phyloP scores from a whole-genome alignment of 2,888 invertebrate species.

The Pantelozetes paolii region DNA sequence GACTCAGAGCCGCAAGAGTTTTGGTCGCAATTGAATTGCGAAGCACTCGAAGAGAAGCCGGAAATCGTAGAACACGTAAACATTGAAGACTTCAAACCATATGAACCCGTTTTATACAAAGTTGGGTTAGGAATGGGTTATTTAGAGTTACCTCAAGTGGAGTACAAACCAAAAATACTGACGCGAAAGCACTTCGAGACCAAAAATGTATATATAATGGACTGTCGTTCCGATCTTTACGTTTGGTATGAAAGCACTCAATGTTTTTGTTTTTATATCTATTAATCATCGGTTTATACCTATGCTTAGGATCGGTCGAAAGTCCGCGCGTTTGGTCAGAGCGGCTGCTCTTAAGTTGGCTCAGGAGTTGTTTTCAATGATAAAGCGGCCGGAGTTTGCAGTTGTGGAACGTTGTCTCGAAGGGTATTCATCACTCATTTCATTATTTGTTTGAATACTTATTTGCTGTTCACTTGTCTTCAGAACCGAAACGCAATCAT shows the following conservation, averaged over 20 bases:
- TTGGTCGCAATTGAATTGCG: slow-evolving; percentile 62
- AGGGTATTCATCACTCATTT: slow-evolving; percentile 59
- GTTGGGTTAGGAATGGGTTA: slow-evolving; percentile 98
- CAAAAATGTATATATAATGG: slow-evolving; percentile 91
- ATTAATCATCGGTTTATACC: background rate
- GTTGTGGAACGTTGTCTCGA: slow-evolving; percentile 83
- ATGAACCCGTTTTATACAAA: slow-evolving; percentile 76
- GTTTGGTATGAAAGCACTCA: slow-evolving; percentile 73
- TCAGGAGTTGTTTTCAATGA: slow-evolving; percentile 92
- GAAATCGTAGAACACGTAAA: slow-evolving; percentile 62
- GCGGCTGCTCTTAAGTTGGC: slow-evolving; percentile 96
- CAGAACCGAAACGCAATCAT: slow-evolving; percentile 62
- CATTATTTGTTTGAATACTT: too few species aligned
- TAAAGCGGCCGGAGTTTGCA: slow-evolving; percentile 74
- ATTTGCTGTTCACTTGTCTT: too few species aligned
- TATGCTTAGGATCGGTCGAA: slow-evolving; percentile 81
- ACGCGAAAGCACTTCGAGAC: slow-evolving; percentile 63
- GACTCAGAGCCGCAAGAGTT: slow-evolving; percentile 79
- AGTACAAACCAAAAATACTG: slow-evolving; percentile 43
- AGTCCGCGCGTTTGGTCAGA: slow-evolving; percentile 87
- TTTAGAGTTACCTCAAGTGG: slow-evolving; percentile 86
- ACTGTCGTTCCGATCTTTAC: slow-evolving; percentile 87
- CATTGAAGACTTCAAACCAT: slow-evolving; percentile 62
- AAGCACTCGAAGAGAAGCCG: slow-evolving; percentile 49
- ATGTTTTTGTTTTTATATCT: background rate